Base-by-base conservation (phyloP, 2,888 invertebrate genomes). In the Cybosia mesomella region DNA sequence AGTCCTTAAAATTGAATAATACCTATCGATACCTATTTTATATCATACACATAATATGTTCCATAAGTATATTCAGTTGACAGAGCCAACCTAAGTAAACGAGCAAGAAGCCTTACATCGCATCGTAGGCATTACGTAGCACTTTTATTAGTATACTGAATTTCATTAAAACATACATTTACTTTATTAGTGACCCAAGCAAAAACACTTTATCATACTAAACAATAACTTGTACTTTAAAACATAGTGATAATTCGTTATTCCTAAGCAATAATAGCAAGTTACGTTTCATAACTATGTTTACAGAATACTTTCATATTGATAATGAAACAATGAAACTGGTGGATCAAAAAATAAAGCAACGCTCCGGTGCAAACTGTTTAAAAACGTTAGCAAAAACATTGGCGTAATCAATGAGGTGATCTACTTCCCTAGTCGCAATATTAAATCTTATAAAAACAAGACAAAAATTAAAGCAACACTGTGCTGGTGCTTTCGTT, bases 351-450 rank as follows among this genome's bases (percentile, higher is more conserved):
- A 89, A 89, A 89, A 49, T 49, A 87, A 78, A 79, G 85, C 82
- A 84, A 88, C 91, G 92, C 88, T 91, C 77, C 86, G 85, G 74
- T 86, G 89, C 77, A 81, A 86, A 83, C 77, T 83, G 83, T 82
- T 87, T 83, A 92, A 93, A 92, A 93, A 92, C 87, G 86, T 83
- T 83, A 85, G 88, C 89, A 93, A 93, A 93, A 93, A 92, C 87
- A 90, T 86, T 90, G 83, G 91, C 89, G 91, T 92, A 92, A 92
- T 92, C 91, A 91, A 90, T 88, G 87, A 90, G 89, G 90, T 92
- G 93, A 92, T 92, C 93, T 89, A 93, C 88, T 93, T 93, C 91
- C 90, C 87, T 89, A 88, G 86, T 92, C 87, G 90, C 91, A 88
- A 92, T 92, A 92, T 92, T 91, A 91, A 92, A 90, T 90, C 80